These are phyloP conservation scores for Lytechinus variegatus DNA, from an alignment of 35 echinoderm and acorn worm species.

Conservation along the genomic window DNA sequence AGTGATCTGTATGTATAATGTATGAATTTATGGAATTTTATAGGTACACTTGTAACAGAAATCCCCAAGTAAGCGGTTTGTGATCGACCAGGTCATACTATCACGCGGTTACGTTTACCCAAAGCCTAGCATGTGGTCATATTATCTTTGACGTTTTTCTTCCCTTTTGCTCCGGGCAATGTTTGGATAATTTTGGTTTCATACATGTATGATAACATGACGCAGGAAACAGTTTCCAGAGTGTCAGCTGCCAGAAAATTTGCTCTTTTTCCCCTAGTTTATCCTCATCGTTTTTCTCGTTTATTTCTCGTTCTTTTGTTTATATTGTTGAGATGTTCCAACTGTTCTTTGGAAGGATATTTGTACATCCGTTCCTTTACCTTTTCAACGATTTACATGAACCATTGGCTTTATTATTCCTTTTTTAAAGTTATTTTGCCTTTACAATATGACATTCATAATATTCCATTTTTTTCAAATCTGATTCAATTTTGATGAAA, in stretches of 20 bases:
- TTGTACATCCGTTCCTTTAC: neutral
- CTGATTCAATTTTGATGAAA: no score
- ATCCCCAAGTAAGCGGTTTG: neutral
- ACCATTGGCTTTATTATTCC: neutral
- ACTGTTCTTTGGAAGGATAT: neutral
- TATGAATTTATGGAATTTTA: neutral
- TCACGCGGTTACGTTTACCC: constrained; percentile 43
- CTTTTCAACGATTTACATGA: neutral
- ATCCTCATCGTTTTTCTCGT: neutral
- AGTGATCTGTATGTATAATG: neutral
- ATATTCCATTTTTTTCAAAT: neutral
- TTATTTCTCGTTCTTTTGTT: neutral
- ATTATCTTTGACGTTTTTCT: constrained; percentile 41
- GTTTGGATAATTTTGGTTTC: constrained; percentile 47
- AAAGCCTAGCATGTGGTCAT: constrained; percentile 38
- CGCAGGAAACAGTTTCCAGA: neutral
- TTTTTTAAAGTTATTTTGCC: neutral
- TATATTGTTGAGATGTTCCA: neutral
- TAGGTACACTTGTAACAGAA: neutral
- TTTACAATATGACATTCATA: neutral
- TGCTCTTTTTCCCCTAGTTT: neutral
- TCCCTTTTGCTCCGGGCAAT: constrained; percentile 28
- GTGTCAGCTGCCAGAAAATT: neutral
- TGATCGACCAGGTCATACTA: neutral
- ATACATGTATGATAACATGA: constrained; percentile 26